Evolutionary conservation across 2,797 vertebrate genomes (phyloP), one percentile per base, ranked within the genome.

Genomic region (Pelochelys cantorii): DNA sequence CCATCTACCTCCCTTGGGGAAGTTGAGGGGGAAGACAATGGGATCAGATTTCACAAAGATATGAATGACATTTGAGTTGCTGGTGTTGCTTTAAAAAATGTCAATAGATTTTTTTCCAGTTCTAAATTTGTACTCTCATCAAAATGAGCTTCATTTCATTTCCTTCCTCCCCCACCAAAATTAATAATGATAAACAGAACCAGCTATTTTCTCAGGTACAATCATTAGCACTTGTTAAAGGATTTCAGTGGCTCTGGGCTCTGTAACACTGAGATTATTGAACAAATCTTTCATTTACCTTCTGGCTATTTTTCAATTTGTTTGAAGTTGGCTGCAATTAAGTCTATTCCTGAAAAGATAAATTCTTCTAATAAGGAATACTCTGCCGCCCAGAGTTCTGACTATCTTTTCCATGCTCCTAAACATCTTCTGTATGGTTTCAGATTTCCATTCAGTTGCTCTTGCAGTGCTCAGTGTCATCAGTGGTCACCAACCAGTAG

Each of bases 201-300:
- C 42, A 95, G 82, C 48, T 86, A 90, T 94, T 93, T 97, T 95
- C 42, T 87, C 86, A 92, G 85, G 87, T 96, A 89, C 84, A 92
- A 87, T 97, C 86, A 96, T 96, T 96, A 96, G 84, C 29, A 85
- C 90, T 95, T 89, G 62, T 96, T 95, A 94, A 94, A 95, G 92
- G 86, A 81, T 83, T 95, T 95, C 84, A 94, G 79, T 87, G 27
- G 79, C 93, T 96, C 86, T 93, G 87, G 90, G 96, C 85, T 91
- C n/a, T 84, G 29, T 94, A 92, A 97, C 85, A 1, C 79, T 93
- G 87, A 96, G 90, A 90, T 96, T 97, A 97, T 97, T 96, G 97
- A 96, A 97, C 91, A 83, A 94, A 94, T 95, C 84, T 97, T 97
- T 96, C 92, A 87, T 91, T 96, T 96, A 94, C 87, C 94, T 97